Percentiles rank a stretch among this genome's conserved stretches.
These are phyloP conservation scores for Morone chrysops DNA, from an alignment of 2,113 vertebrate species.

Conservation along the genomic window DNA sequence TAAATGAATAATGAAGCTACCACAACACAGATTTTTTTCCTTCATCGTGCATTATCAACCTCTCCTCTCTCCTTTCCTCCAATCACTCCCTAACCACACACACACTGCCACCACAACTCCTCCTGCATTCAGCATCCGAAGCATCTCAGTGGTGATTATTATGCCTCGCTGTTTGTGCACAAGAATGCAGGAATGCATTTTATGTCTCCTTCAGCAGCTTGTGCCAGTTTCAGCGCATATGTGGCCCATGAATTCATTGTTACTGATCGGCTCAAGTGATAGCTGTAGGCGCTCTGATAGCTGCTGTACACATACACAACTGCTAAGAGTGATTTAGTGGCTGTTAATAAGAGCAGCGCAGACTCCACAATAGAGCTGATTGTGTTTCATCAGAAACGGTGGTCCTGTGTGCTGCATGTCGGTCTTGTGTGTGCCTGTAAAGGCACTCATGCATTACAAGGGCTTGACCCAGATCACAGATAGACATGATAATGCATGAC, in stretches of 20 bases:
- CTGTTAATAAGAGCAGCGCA: slow-evolving; percentile 56
- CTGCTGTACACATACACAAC: slow-evolving; percentile 20
- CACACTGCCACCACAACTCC: neutral
- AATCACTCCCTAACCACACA: neutral
- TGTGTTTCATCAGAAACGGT: slow-evolving; percentile 61
- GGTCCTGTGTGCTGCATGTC: slow-evolving; percentile 35
- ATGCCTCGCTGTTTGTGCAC: slow-evolving; percentile 34
- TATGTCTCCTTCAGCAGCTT: slow-evolving; percentile 53
- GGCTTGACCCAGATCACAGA: slow-evolving; percentile 82
- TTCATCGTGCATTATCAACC: slow-evolving; percentile 16
- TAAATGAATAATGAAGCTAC: slow-evolving; percentile 70
- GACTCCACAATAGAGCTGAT: slow-evolving; percentile 60
- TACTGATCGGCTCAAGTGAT: slow-evolving; percentile 36
- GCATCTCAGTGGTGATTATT: slow-evolving; percentile 49
- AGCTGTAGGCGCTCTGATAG: slow-evolving; percentile 27
- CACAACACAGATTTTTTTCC: slow-evolving; percentile 45
- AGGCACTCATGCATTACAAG: slow-evolving; percentile 74
- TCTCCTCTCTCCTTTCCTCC: neutral
- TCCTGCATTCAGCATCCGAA: slow-evolving; percentile 34
- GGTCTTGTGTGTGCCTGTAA: slow-evolving; percentile 60
- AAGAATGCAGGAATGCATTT: slow-evolving; percentile 47
- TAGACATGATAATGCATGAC: slow-evolving; percentile 79
- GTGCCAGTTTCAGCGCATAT: slow-evolving; percentile 55
- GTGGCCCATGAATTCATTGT: slow-evolving; percentile 16
- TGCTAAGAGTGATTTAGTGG: slow-evolving; percentile 46